Evolutionary conservation across 2,797 vertebrate species (phyloP), one percentile per base, ranked within the genome.

Genomic region (Epinephelus malabaricus): DNA sequence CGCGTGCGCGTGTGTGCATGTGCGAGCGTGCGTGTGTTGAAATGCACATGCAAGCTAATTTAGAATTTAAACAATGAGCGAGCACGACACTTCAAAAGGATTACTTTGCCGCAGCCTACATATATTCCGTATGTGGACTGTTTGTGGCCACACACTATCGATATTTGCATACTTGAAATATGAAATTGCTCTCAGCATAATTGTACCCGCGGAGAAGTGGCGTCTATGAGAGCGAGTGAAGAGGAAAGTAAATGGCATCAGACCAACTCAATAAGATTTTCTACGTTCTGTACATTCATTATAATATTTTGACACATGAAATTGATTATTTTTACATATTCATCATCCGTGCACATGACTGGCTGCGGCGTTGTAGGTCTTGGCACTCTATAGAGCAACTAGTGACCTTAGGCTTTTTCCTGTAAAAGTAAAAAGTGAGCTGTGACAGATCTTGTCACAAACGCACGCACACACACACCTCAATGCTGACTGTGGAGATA

Each of bases 101-200:
- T 83, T 83, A 73, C 84, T 11, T 58, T 46, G 69, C 79, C 1
- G 59, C 88, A 87, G 84, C 75, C 80, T 79, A 82, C 89, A 89
- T 91, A 84, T 88, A 83, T 76, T 59, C 83, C 8, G 19, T 60
- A 82, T 76, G 73, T 74, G 73, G 84, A 82, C 83, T 84, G 82
- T 88, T 89, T 84, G 81, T 79, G 81, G 85, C 81, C 77, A 46
- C 81, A 74, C 72, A 9, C 69, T 84, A 67, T 88, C 63, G 79
- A 89, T 89, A 93, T 95, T 92, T 94, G 91, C 93, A 94, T 92
- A 89, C 87, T 92, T 92, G 89, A 94, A 91, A 90, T 85, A 86
- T 87, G 87, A 90, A 92, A 92, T 85, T 80, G 91, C 93, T 93
- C 88, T 94, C 81, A 82, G 82, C 81, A 62, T 94, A 94, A 95